These are phyloP conservation scores for Seriola rivoliana DNA, from an alignment of 2,113 vertebrate species.

Conservation along the genomic window DNA sequence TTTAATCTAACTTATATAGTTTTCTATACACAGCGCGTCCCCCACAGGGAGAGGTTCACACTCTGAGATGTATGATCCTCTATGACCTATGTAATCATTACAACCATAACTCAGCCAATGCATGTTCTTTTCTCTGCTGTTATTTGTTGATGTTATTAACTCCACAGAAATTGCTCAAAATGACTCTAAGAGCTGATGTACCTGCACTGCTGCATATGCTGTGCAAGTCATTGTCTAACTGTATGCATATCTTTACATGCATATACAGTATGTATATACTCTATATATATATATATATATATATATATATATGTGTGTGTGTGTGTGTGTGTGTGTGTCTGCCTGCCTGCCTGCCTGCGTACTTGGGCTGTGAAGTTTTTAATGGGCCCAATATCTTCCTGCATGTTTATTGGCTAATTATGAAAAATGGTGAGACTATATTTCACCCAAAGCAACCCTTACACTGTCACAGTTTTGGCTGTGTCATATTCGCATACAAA, in stretches of 20 bases:
- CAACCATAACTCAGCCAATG: constrained; percentile 47
- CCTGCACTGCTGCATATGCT: not conserved
- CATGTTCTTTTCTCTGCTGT: constrained; percentile 24
- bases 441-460: constrained; percentile 62
- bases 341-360: not conserved
- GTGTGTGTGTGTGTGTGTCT: not conserved
- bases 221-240: constrained; percentile 17
- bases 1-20: constrained; percentile 50
- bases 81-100: constrained; percentile 57
- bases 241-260: not conserved
- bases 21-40: constrained; percentile 29
- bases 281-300: too few relatives aligned
- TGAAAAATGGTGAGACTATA: constrained; percentile 75
- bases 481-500: constrained; percentile 60
- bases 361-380: constrained; percentile 58
- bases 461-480: constrained; percentile 46
- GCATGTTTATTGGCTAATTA: constrained; percentile 83
- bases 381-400: constrained; percentile 79
- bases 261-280: not conserved
- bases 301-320: not conserved
- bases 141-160: constrained; percentile 30
- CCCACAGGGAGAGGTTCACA: constrained; percentile 36
- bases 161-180: constrained; percentile 5
- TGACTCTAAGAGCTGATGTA: constrained; percentile 6
- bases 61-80: constrained; percentile 45